A percentile compares a stretch with the other conserved stretches of the same genome.
phyloP scores from a whole-genome alignment of 2,113 vertebrate genomes.

The Cololabis saira region DNA sequence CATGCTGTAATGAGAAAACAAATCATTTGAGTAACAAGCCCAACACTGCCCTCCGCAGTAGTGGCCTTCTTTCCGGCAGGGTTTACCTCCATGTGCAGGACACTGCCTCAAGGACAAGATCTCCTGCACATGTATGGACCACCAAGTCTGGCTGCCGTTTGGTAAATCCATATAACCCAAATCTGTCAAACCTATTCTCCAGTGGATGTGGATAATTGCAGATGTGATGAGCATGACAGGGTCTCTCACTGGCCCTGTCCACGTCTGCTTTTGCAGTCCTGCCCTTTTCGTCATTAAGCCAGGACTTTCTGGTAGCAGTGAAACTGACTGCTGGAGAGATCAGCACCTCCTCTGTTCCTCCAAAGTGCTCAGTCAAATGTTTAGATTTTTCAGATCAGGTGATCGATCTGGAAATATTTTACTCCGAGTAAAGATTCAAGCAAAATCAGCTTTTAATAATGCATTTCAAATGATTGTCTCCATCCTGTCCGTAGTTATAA shows the following conservation, averaged over 20 bases:
- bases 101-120: conserved; percentile 45
- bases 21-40: too few relatives aligned
- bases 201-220: conserved; percentile 44
- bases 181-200: conserved; percentile 30
- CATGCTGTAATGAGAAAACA: too few relatives aligned
- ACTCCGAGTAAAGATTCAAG: neutral
- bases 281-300: conserved; percentile 7
- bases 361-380: conserved; percentile 1
- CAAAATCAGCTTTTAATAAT: conserved; percentile 23
- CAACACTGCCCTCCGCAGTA: too few relatives aligned
- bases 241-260: conserved; percentile 3
- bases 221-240: conserved; percentile 30
- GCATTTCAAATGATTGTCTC: conserved; percentile 22
- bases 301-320: conserved; percentile 9
- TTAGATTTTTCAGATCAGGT: conserved; percentile 12
- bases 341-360: conserved; percentile 4
- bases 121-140: conserved; percentile 18
- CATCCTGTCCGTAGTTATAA: neutral
- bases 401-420: conserved; percentile 3
- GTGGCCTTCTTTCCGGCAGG: conserved; percentile 44
- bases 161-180: conserved; percentile 5
- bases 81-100: conserved; percentile 56
- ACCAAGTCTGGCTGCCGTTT: conserved; percentile 45
- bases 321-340: conserved; percentile 43
- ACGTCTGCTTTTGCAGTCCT: conserved; percentile 9